Evolutionary conservation across 2,797 vertebrate species (phyloP), one percentile per base, ranked within the genome.

Genomic region (Mus spretus): DNA sequence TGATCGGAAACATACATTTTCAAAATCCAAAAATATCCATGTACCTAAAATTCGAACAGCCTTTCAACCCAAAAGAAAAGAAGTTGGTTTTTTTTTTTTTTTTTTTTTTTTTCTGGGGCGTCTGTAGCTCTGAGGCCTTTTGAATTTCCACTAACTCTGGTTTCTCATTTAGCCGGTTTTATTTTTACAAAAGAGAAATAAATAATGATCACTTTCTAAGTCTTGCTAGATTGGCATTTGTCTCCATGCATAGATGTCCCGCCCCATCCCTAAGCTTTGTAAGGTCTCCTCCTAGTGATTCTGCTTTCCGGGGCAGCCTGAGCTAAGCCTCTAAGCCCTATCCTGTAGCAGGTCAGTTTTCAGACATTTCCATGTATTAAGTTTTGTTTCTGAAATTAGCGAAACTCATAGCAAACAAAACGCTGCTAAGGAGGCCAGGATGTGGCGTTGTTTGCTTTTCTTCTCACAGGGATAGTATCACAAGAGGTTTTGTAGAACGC

Each of bases 1-100:
- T 93, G 89, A 44, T 59, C 92, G 44, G 86, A 61, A 44, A 37
- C 31, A 12, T 31, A 55, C 2, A 10, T 86, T 79, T 87, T 50
- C 40, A 61, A 93, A 87, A 63, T 74, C 31, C 92, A 59, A 93
- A 89, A 83, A 74, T 59, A 53, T 11, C 8, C 5, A 10, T 28
- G 37, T 94, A 59, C 14, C 34, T 89, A 31, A 89, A 97, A 96
- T 89, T 90, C 89, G 95, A 89, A 19, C 20, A 88, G 79, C n/a
- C 55, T 3, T 3, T 34, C 40, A 26, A 37, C 37, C 53, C 22
- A 22, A 22, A 13, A 19, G 75, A 63, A 70, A 81, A 22, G 4
- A 63, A 78, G 83, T 67, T 90, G 11, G 44, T 44, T n/a, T n/a
- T n/a, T n/a, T n/a, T n/a, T n/a, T n/a, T n/a, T n/a, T n/a, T n/a